Base-by-base conservation (phyloP, 64 coral and sea anemone species). In the Pocillopora damicornis region DNA sequence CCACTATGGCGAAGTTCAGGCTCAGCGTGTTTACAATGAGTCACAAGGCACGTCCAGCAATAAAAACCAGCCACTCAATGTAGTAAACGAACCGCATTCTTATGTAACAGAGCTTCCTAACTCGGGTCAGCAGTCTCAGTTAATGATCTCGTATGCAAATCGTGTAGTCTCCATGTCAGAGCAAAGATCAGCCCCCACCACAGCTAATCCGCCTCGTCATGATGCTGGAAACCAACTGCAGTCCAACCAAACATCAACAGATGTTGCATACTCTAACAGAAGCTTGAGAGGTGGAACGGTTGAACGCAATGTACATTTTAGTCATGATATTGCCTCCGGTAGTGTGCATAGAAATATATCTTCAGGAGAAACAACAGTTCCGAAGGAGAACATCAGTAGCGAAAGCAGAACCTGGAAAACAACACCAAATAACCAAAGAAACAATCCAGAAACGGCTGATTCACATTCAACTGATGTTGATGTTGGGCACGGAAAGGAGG, bases 21-120 rank as follows among this genome's bases (percentile, higher is more conserved):
- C 71, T 22, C 37, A 67, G 38, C 81, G 36, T 23, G 81, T 85
- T 0, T 58, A 85, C 36, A 57, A 12, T n/a, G 81, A 85, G 37
- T 42, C 72, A 14, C 64, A 72, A 58, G 18, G 67, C 64, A 72
- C 37, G 14, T 37, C 51, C 61, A 13, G 61, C n/a, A 79, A 68
- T 12, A 23, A 68, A 2, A 63, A 85, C 13, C 45, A 58, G 37
- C 36, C 20, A 26, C 58, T 11, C 25, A 23, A 20, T 23, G 25
- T 23, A 6, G 9, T 23, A 71, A 20, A 71, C 22, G 20, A n/a
- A 11, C 67, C 67, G 42, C 2, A 51, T 7, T 4, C 42, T 51
- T 51, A 51, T 51, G 3, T 51, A 51, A 51, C 42, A 51, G 3
- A 51, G 42, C 42, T 51, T 51, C 67, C 67, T 0, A 20, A 1